Base-by-base conservation (phyloP, 2,888 invertebrate genomes). In the Macrophya alboannulata region DNA sequence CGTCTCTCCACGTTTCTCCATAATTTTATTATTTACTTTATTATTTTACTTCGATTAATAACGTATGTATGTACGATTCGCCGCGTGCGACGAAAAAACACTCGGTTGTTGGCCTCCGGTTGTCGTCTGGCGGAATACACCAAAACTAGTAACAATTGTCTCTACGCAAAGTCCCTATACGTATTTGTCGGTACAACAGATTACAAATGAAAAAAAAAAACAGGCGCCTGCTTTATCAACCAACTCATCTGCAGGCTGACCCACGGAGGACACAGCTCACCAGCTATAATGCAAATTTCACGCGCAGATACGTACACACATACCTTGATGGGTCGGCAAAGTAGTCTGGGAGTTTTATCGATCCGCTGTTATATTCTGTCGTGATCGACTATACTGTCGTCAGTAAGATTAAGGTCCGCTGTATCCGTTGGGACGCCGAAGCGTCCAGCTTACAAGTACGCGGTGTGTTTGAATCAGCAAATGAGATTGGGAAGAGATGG, bases 1-100 rank as follows among this genome's bases (percentile, higher is more conserved):
- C 4, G 86, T 86, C 55, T 92, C 89, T 40, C 89, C 87, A 12
- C 87, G 87, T 85, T 92, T 90, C 43, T 92, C 90, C 93, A 93
- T 93, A 6, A 17, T 77, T 51, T 9, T n/a, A 12, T 55, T 31
- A 31, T 37, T 17, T 43, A 25, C 31, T 59, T 68, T 37, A 43
- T 62, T 62, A 40, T 21, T 40, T 12, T 12, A 59, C n/a, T 81
- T 40, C 31, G 77, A 37, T 40, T 17, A 9, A 62, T 62, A n/a
- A n/a, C n/a, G n/a, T 31, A 31, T 3, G 31, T 31, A 31, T 55
- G 25, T 55, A 51, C 17, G 4, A 48, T 48, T 25, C 71, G 71
- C 72, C 72, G 43, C 45, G 72, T 74, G 72, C 72, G 72, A 74
- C 72, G 72, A 68, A 37, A 31, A 8, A 31, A 68, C 68, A 68